These are phyloP conservation scores for Philhelius pedissequus DNA, from an alignment of 2,888 invertebrate species.

Conservation along the genomic window DNA sequence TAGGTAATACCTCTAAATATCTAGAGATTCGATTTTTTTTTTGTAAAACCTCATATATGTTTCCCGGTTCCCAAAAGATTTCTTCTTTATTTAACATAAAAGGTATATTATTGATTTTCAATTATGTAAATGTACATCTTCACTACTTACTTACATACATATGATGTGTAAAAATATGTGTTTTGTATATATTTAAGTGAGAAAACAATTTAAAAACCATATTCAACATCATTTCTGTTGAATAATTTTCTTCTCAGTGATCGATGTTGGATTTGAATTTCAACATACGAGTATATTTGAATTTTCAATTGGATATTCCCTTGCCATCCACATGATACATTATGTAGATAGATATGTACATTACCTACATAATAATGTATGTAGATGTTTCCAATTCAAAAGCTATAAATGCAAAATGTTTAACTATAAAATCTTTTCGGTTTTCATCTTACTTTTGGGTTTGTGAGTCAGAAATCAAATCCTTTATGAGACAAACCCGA, in stretches of 20 bases:
- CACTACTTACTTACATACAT: too few species aligned
- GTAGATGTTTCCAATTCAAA: not conserved
- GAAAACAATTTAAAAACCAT: not conserved
- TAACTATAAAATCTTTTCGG: not conserved
- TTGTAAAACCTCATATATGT: too few species aligned
- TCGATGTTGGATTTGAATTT: conserved; percentile 9
- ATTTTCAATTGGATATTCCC: not conserved
- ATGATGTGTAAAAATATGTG: too few species aligned
- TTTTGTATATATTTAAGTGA: not conserved
- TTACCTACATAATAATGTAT: too few species aligned
- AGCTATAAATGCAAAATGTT: not conserved
- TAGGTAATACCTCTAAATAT: too few species aligned
- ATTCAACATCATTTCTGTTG: not conserved
- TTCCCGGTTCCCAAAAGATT: not conserved
- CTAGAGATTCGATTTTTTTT: too few species aligned
- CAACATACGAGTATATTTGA: not conserved
- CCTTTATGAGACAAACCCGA: not conserved
- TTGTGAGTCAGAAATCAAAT: conserved; percentile 6
- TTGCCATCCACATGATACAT: too few species aligned
- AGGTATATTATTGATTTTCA: not conserved
- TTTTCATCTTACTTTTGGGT: not conserved
- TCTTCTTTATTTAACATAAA: conserved; percentile 1
- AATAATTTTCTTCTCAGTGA: conserved; percentile 4
- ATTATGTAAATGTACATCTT: not conserved
- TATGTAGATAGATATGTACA: too few species aligned